Conservation (phyloP, 92 coral and sea anemone genomes). For the Montipora capitata region DNA sequence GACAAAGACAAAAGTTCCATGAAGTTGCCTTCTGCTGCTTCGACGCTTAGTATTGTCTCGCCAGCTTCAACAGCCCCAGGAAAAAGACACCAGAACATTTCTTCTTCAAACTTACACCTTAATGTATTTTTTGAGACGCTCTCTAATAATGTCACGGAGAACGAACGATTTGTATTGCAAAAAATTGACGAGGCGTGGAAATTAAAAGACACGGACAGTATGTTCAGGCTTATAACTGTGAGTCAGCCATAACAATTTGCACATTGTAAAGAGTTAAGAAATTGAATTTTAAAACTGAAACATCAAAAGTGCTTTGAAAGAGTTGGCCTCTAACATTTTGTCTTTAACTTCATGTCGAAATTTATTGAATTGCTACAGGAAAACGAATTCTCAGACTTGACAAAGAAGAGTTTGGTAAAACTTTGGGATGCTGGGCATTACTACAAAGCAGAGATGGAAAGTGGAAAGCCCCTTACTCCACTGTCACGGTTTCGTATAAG, state of each 20-base stretch:
- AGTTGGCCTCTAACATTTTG: neutral
- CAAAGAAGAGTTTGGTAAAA: slow-evolving; percentile 14
- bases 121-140: slow-evolving; percentile 16
- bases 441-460: slow-evolving; percentile 13
- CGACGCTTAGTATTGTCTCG: slow-evolving; percentile 11
- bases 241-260: neutral
- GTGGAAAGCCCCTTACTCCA: slow-evolving; percentile 48
- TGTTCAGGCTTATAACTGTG: slow-evolving; percentile 49
- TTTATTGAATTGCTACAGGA: slow-evolving; percentile 7
- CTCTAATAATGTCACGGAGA: slow-evolving; percentile 2
- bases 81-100: neutral
- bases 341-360: neutral
- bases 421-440: slow-evolving; percentile 45
- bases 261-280: neutral
- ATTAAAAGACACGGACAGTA: slow-evolving; percentile 25
- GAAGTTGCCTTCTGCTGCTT: slow-evolving; percentile 1
- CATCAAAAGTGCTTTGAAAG: neutral
- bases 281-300: neutral
- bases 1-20: neutral
- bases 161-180: slow-evolving; percentile 6
- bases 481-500: slow-evolving; percentile 44
- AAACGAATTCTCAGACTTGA: slow-evolving; percentile 24
- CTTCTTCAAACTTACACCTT: neutral
- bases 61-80: neutral
- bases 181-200: slow-evolving; percentile 44